Conservation (phyloP, 2,888 invertebrate species). For the Tipula lateralis region DNA sequence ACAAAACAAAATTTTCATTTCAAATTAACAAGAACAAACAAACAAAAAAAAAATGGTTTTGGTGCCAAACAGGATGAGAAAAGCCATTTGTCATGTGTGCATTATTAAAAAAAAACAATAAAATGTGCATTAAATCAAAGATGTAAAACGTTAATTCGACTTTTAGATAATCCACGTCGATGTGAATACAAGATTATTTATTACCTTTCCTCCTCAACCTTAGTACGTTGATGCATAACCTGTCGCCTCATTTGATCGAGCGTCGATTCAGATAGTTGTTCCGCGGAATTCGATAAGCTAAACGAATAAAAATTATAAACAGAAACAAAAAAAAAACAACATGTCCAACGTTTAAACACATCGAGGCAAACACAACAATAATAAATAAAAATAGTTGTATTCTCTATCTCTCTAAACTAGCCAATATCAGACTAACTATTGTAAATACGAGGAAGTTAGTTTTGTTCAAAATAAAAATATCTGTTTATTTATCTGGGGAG, state of each 20-base stretch:
- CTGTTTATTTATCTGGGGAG: neutral
- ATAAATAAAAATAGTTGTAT: neutral
- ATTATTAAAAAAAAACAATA: neutral
- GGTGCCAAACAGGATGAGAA: neutral
- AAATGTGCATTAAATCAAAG: neutral
- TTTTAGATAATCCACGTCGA: conserved; percentile 40
- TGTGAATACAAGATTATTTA: conserved; percentile 33
- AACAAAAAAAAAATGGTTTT: neutral
- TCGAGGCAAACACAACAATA: neutral
- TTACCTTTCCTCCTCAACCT: conserved; percentile 79
- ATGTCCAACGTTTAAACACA: neutral
- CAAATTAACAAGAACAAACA: neutral
- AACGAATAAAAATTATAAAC: conserved; percentile 14
- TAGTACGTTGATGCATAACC: conserved; percentile 71
- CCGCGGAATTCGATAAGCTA: conserved; percentile 46
- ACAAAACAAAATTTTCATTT: neutral
- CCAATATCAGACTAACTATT: no score
- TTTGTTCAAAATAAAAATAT: conserved; percentile 19
- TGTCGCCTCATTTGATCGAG: conserved; percentile 76
- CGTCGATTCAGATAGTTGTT: conserved; percentile 73
- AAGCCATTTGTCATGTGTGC: neutral
- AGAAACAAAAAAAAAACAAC: neutral
- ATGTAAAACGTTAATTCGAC: neutral
- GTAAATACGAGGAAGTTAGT: neutral
- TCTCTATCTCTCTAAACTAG: neutral